phyloP scores from a whole-genome alignment of 2,113 vertebrate species.

The Stomatorhinus ivindoensis region DNA sequence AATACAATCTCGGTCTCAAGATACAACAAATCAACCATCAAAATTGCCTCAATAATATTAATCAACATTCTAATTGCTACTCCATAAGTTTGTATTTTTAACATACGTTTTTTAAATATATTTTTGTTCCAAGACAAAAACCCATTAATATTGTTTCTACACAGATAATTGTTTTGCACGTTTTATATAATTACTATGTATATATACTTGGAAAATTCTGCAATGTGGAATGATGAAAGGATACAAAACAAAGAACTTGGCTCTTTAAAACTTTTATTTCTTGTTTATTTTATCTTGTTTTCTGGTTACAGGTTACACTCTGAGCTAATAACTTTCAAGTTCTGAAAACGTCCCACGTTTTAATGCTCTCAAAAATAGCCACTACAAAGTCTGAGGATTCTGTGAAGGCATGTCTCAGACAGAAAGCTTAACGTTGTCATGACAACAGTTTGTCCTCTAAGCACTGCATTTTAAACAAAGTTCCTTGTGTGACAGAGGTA shows the following conservation, averaged over 20 bases:
- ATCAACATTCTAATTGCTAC: neutral
- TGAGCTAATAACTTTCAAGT: neutral
- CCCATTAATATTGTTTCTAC: neutral
- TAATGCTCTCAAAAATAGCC: neutral
- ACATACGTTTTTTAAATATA: neutral
- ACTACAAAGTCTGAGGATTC: neutral
- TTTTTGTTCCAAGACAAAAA: neutral
- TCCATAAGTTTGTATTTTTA: neutral
- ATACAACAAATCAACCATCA: neutral
- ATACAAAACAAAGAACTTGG: neutral
- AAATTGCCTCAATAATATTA: neutral
- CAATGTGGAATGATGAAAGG: neutral
- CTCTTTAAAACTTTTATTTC: neutral
- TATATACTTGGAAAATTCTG: neutral
- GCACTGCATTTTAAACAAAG: neutral
- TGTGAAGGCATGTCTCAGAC: neutral
- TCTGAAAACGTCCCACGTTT: neutral
- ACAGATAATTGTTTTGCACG: neutral
- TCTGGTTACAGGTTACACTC: neutral
- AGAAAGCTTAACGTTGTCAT: neutral
- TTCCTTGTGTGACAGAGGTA: neutral
- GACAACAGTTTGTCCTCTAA: neutral
- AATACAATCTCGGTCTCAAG: neutral
- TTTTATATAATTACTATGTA: neutral
- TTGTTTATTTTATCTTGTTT: neutral